Base-by-base conservation (phyloP, 2,113 vertebrate genomes). In the Nesoenas mayeri region DNA sequence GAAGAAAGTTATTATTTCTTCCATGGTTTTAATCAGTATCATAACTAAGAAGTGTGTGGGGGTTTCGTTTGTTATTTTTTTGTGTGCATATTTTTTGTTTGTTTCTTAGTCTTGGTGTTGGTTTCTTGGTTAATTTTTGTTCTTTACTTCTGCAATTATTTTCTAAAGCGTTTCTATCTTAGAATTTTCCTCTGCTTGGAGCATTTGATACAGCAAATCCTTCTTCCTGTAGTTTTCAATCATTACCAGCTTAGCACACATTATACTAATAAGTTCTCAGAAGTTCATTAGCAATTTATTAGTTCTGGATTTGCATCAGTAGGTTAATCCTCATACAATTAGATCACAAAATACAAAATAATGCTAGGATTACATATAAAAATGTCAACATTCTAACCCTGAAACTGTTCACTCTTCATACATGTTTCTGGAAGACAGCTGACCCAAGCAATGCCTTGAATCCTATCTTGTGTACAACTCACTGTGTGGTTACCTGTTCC, bases 1-100 rank as follows among this genome's bases (percentile, higher is more conserved):
- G 12, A 75, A 79, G 6, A n/a, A 79, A 34, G 4, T 71, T 73
- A 16, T 48, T 29, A 51, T 83, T 80, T 67, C 6, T 50, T 72
- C 64, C 14, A 44, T 29, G 5, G 16, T 62, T 89, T 50, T 58
- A 72, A 77, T 47, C 44, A 47, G 18, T 47, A 47, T 47, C 5
- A 26, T 17, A 67, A 25, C 15, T 38, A 75, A 62, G 36, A 60
- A 26, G 0, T 32, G 4, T 18, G 5, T 4, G 48, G 3, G 16
- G 5, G 14, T 0, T 44, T 44, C 12, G 16, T 7, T 38, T 6
- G 3, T 26, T 21, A 11, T 50, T 50, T 15, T 44, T 57, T 14
- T 12, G 26, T 34, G 40, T 19, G 9, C 9, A 1, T 31, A 29
- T 13, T 3, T 65, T 26, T 36, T 7, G 26, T 11, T 7, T 1